phyloP scores from a whole-genome alignment of 2,888 invertebrate species.

The Craniophora ligustri region DNA sequence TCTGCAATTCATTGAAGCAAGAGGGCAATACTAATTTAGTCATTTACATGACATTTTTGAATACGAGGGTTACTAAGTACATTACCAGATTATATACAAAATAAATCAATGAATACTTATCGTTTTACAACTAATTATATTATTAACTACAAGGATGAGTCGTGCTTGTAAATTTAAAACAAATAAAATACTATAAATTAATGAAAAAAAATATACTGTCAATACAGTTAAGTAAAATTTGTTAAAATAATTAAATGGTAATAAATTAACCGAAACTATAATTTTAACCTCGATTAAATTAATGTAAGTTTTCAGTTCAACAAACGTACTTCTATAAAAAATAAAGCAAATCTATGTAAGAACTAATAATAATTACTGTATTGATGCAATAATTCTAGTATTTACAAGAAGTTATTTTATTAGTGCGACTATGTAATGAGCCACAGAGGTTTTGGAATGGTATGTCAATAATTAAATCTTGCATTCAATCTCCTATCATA shows the following conservation, averaged over 20 bases:
- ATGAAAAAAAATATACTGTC: no score
- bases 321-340: no score
- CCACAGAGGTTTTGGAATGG: constrained; percentile 20
- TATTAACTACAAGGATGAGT: not conserved
- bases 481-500: no score
- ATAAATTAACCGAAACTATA: no score
- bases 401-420: constrained; percentile 16
- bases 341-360: no score
- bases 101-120: constrained; percentile 7
- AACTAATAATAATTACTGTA: constrained; percentile 11
- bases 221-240: no score
- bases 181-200: not conserved
- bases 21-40: no score
- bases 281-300: no score
- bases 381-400: not conserved
- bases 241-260: no score
- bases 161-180: not conserved
- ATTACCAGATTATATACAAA: constrained; percentile 14
- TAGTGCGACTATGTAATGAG: constrained; percentile 18
- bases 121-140: constrained; percentile 3
- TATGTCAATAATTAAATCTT: not conserved
- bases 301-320: no score
- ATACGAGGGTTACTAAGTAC: not conserved
- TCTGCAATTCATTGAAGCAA: not conserved
- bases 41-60: not conserved